Conservation (phyloP, 1,140 invertebrate species). For the Heliothis subflexa region DNA sequence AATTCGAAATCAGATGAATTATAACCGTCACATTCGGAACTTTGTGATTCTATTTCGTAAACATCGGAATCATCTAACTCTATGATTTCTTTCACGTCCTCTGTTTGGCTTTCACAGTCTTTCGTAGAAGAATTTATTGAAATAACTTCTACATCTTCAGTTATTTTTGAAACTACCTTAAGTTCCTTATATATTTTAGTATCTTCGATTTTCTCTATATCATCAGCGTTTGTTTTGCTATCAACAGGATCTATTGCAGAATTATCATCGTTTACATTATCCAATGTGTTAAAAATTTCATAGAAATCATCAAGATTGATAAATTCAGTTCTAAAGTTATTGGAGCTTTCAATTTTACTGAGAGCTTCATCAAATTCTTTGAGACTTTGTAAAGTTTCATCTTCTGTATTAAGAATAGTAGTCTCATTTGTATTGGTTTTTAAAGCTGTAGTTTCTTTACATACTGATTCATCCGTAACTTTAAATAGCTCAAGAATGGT, state of each 20-base stretch:
- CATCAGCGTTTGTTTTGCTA: not conserved
- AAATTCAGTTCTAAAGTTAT: not conserved
- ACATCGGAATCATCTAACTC: not conserved
- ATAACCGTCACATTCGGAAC: conserved; percentile 57
- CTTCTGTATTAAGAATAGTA: not conserved
- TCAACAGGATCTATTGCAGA: not conserved
- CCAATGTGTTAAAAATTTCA: conserved; percentile 4
- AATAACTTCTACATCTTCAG: conserved; percentile 28
- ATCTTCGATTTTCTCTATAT: not conserved
- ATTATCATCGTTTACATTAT: not conserved
- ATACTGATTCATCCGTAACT: too few relatives aligned
- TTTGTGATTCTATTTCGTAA: conserved; percentile 18
- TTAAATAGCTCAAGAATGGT: too few relatives aligned
- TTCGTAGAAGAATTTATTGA: conserved; percentile 41
- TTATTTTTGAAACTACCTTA: not conserved
- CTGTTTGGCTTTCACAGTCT: not conserved
- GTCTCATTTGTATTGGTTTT: not conserved
- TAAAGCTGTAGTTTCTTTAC: not conserved
- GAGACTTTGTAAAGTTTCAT: not conserved
- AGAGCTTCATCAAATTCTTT: conserved; percentile 36
- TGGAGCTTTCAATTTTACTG: not conserved
- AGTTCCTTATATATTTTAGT: not conserved
- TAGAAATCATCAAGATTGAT: conserved; percentile 14
- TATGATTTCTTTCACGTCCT: not conserved
- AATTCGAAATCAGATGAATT: conserved; percentile 75